Percentiles rank a stretch among this genome's conserved stretches.
These are phyloP conservation scores for Papilio demoleus DNA, from an alignment of 2,888 invertebrate species.

Conservation along the genomic window DNA sequence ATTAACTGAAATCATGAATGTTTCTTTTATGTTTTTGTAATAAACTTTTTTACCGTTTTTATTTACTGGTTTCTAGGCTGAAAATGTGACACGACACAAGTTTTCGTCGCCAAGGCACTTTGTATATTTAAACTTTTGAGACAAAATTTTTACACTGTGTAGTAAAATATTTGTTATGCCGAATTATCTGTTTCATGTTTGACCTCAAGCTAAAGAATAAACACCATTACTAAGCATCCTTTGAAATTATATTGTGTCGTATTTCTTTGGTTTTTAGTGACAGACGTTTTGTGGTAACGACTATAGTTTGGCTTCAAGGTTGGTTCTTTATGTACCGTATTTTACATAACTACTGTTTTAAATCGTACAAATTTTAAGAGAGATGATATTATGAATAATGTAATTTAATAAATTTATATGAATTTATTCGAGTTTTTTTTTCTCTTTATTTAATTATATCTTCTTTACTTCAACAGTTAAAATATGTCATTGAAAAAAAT, in stretches of 20 bases:
- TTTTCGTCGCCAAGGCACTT: neutral
- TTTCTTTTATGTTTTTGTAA: neutral
- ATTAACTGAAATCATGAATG: neutral
- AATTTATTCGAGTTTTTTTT: neutral
- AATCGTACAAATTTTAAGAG: neutral
- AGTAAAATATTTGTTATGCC: slow-evolving; percentile 39
- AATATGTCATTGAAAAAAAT: too few relatives aligned
- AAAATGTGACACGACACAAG: neutral
- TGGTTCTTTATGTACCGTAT: slow-evolving; percentile 1
- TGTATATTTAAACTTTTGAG: neutral
- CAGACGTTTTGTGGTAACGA: slow-evolving; percentile 12
- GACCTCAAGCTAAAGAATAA: slow-evolving; percentile 20
- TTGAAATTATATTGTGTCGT: slow-evolving; percentile 19
- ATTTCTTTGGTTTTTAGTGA: neutral
- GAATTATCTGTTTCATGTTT: slow-evolving; percentile 14
- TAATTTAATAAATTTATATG: slow-evolving; percentile 8
- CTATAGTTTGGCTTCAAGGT: slow-evolving; percentile 13
- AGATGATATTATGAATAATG: neutral
- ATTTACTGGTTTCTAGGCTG: too few relatives aligned
- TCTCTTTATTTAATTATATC: neutral
- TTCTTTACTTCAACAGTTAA: neutral
- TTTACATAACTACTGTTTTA: neutral
- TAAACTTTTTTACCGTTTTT: neutral
- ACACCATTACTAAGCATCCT: neutral
- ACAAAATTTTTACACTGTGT: neutral